A percentile compares a stretch with the other conserved stretches of the same genome.
Evolutionary conservation across 35 echinoderm and acorn worm genomes (phyloP).

Genomic region (Apostichopus californicus): DNA sequence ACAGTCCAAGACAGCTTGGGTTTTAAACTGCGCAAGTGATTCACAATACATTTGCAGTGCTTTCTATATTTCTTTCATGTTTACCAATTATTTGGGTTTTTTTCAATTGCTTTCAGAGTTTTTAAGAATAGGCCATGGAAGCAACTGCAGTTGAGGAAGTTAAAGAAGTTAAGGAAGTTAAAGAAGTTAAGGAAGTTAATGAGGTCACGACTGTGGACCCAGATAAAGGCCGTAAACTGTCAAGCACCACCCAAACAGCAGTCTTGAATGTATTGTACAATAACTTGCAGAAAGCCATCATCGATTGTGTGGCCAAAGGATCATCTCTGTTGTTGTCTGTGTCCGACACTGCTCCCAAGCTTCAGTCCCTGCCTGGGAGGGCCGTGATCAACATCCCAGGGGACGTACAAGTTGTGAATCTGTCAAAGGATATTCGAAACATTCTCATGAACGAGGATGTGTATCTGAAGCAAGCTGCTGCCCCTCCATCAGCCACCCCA

Average conservation of each 20-base stretch:
- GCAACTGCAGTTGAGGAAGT: not conserved
- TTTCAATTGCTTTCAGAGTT: too few species aligned
- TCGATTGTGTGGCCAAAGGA: conserved; percentile 33
- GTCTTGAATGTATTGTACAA: conserved; percentile 55
- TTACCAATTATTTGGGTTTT: too few species aligned
- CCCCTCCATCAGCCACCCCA: not conserved
- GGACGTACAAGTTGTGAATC: conserved; percentile 36
- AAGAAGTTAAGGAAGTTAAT: not conserved
- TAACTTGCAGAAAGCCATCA: conserved; percentile 51
- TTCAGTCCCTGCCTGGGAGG: conserved; percentile 34
- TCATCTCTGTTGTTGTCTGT: conserved; percentile 36
- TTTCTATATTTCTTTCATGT: too few species aligned
- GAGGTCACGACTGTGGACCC: conserved; percentile 23
- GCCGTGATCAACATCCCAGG: conserved; percentile 25
- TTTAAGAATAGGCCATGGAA: not conserved
- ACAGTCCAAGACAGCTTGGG: too few species aligned
- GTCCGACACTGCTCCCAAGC: conserved; percentile 10
- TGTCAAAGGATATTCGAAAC: conserved; percentile 48
- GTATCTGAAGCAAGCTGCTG: not conserved
- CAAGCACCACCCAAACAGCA: conserved; percentile 26
- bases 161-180: not conserved
- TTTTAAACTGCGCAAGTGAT: too few species aligned
- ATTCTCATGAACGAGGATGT: conserved; percentile 47
- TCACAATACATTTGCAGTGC: too few species aligned
- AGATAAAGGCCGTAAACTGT: conserved; percentile 36